A percentile compares a stretch with the other conserved stretches of the same genome.
Conservation (phyloP, 2,888 invertebrate genomes). For the Camponotus fellah region DNA sequence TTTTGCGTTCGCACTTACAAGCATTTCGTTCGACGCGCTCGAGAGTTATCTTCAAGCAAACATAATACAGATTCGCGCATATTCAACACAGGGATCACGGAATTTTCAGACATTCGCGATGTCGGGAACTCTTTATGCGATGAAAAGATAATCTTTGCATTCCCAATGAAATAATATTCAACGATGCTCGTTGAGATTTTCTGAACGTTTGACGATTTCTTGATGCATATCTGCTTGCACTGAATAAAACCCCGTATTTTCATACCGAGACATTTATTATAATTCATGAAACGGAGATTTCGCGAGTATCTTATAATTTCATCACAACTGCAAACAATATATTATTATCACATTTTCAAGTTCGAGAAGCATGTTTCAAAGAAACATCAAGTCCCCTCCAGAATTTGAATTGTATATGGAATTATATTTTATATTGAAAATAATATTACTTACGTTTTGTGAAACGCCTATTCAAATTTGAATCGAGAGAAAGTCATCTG, state of each 20-base stretch:
- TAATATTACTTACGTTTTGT: neutral
- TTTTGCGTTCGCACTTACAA: slow-evolving; percentile 60
- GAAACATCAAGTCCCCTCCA: neutral
- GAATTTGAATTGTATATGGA: too few relatives aligned
- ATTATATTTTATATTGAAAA: neutral
- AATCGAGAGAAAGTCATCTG: neutral
- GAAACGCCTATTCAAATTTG: neutral
- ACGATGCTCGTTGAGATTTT: slow-evolving; percentile 14
- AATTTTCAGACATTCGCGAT: neutral
- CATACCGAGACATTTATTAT: slow-evolving; percentile 31
- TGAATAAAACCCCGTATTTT: neutral
- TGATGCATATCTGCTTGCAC: slow-evolving; percentile 37
- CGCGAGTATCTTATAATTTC: neutral
- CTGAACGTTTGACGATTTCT: slow-evolving; percentile 11
- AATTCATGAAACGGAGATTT: slow-evolving; percentile 40
- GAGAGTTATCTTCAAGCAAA: slow-evolving; percentile 31
- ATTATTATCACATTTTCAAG: neutral
- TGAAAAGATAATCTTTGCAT: neutral
- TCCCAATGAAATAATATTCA: slow-evolving; percentile 40
- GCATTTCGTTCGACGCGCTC: slow-evolving; percentile 48
- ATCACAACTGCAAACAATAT: neutral
- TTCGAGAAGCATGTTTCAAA: neutral
- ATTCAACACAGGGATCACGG: slow-evolving; percentile 9
- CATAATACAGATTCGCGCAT: slow-evolving; percentile 26
- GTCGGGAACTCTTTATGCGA: neutral